phyloP scores from a whole-genome alignment of 1,140 invertebrate genomes.

The Metopolophium dirhodum region DNA sequence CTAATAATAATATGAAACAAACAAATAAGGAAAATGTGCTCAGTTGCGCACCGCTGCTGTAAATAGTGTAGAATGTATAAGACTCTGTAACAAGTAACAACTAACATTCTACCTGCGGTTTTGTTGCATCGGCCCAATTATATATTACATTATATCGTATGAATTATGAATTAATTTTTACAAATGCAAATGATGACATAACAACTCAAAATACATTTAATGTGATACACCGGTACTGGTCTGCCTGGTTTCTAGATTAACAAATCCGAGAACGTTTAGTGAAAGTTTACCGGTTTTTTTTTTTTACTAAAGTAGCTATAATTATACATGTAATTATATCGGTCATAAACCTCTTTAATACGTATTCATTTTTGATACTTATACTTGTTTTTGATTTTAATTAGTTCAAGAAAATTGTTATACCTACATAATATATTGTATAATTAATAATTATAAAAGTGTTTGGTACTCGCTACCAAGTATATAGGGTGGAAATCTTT shows the following conservation, averaged over 20 bases:
- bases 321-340: neutral
- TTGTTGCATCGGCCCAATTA: neutral
- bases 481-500: neutral
- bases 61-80: neutral
- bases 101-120: constrained; percentile 8
- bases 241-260: constrained; percentile 16
- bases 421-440: neutral
- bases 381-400: too few species aligned
- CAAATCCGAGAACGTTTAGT: constrained; percentile 25
- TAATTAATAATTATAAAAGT: neutral
- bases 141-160: constrained; percentile 9
- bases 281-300: constrained; percentile 53
- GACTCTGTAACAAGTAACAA: neutral
- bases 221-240: neutral
- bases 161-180: neutral
- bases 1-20: neutral
- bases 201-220: constrained; percentile 18
- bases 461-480: neutral
- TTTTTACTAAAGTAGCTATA: neutral
- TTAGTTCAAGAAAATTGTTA: neutral
- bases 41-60: neutral
- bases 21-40: neutral
- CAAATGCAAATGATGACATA: constrained; percentile 32
- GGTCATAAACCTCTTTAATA: neutral
- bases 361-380: neutral